A percentile compares a stretch with the other conserved stretches of the same genome.
These are phyloP conservation scores for Latheticus oryzae DNA, from an alignment of 2,888 invertebrate genomes.

Conservation along the genomic window DNA sequence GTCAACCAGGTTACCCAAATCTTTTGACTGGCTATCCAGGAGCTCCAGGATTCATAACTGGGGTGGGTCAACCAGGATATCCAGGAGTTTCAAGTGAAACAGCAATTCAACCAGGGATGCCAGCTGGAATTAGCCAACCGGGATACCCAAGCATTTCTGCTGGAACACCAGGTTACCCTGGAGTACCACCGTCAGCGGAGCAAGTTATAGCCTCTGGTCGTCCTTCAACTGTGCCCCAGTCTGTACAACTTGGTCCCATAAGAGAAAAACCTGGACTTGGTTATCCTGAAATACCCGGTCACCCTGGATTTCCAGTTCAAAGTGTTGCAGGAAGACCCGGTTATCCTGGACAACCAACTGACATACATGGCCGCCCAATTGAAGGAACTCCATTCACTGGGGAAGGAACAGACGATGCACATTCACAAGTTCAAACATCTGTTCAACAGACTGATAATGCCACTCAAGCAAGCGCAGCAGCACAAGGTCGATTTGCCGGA, in stretches of 20 bases:
- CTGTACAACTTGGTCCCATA: too few species aligned
- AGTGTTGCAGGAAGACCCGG: constrained; percentile 3
- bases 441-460: constrained; percentile 71
- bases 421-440: constrained; percentile 80
- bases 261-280: too few species aligned
- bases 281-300: constrained; percentile 4
- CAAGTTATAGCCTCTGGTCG: too few species aligned
- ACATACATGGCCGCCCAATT: constrained; percentile 17
- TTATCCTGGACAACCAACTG: constrained; percentile 4
- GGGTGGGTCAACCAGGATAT: constrained; percentile 35
- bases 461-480: constrained; percentile 80
- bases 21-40: too few species aligned
- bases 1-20: constrained; percentile 13
- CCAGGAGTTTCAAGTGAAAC: constrained; percentile 13
- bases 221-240: too few species aligned
- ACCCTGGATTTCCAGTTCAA: constrained; percentile 33
- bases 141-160: constrained; percentile 7
- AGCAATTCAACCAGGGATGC: constrained; percentile 2
- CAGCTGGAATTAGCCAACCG: not conserved
- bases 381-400: not conserved
- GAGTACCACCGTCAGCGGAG: too few species aligned
- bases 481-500: constrained; percentile 80
- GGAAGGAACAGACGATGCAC: constrained; percentile 69
- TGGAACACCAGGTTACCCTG: constrained; percentile 5
- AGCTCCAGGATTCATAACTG: too few species aligned